A percentile compares a stretch with the other conserved stretches of the same genome.
Conservation (phyloP, 2,888 invertebrate species). For the Nasonia oneida region DNA sequence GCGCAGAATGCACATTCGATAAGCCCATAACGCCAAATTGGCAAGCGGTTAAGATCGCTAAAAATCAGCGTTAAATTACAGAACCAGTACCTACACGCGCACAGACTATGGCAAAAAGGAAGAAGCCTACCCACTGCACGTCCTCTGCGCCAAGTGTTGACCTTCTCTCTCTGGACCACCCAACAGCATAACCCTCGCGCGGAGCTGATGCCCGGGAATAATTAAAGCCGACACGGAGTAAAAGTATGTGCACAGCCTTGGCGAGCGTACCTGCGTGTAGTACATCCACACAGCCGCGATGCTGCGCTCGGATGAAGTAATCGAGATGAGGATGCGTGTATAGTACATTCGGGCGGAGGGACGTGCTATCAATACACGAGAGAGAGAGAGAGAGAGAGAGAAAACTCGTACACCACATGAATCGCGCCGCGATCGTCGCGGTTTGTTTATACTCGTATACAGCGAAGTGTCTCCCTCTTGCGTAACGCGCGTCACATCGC, state of each 20-base stretch:
- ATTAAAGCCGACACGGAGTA: slow-evolving; percentile 58
- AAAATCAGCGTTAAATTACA: background rate
- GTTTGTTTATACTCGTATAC: slow-evolving; percentile 26
- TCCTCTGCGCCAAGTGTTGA: slow-evolving; percentile 3
- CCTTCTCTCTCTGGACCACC: slow-evolving; percentile 2
- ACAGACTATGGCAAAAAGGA: background rate
- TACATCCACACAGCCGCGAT: background rate
- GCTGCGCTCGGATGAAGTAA: slow-evolving; percentile 41
- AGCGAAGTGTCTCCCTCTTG: background rate
- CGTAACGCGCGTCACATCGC: background rate
- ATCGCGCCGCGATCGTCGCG: slow-evolving; percentile 1
- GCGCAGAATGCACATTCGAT: no score
- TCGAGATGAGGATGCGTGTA: slow-evolving; percentile 21
- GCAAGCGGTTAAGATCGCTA: no score
- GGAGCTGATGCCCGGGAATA: slow-evolving; percentile 32
- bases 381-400: no score
- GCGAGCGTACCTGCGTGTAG: background rate
- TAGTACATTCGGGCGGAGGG: background rate
- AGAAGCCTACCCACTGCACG: background rate
- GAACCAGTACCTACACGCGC: background rate
- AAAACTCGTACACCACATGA: slow-evolving; percentile 23
- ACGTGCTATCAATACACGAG: background rate
- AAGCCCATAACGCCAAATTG: no score
- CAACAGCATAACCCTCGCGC: background rate
- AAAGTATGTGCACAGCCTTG: slow-evolving; percentile 26